A percentile compares a stretch with the other conserved stretches of the same genome.
phyloP scores from a whole-genome alignment of 1,140 invertebrate genomes.

The fruit fly (Drosophila melanogaster) region DNA sequence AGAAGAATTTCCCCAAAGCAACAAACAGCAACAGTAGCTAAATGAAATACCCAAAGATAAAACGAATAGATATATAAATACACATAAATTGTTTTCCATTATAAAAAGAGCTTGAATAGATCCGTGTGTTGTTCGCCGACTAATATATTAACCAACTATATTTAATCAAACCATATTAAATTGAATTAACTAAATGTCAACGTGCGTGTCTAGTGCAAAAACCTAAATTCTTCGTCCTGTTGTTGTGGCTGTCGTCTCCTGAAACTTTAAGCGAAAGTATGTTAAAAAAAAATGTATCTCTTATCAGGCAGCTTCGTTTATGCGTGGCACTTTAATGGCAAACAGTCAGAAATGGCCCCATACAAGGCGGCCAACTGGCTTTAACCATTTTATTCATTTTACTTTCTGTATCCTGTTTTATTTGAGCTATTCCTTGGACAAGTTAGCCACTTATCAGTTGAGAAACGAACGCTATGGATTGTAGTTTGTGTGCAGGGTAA shows the following conservation, averaged over 20 bases:
- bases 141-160: constrained; percentile 12
- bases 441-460: constrained; percentile 17
- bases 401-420: constrained; percentile 30
- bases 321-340: constrained; percentile 57
- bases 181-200: constrained; percentile 28
- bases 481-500: constrained; percentile 38
- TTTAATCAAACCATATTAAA: constrained; percentile 32
- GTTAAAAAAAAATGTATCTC: constrained; percentile 79
- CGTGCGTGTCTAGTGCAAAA: constrained; percentile 62
- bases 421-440: constrained; percentile 14
- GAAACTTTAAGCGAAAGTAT: constrained; percentile 66
- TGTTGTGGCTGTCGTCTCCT: constrained; percentile 42
- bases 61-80: constrained; percentile 24
- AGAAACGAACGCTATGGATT: background rate
- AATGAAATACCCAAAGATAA: constrained; percentile 17
- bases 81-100: constrained; percentile 1
- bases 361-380: constrained; percentile 39
- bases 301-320: constrained; percentile 70
- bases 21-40: constrained; percentile 48
- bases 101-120: constrained; percentile 22
- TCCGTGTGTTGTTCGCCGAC: constrained; percentile 25
- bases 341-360: constrained; percentile 40
- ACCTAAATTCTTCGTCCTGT: constrained; percentile 38
- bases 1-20: constrained; percentile 43
- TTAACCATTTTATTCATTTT: constrained; percentile 33